Base-by-base conservation (phyloP, 2,113 vertebrate genomes). In the Nansenia antarctica region DNA sequence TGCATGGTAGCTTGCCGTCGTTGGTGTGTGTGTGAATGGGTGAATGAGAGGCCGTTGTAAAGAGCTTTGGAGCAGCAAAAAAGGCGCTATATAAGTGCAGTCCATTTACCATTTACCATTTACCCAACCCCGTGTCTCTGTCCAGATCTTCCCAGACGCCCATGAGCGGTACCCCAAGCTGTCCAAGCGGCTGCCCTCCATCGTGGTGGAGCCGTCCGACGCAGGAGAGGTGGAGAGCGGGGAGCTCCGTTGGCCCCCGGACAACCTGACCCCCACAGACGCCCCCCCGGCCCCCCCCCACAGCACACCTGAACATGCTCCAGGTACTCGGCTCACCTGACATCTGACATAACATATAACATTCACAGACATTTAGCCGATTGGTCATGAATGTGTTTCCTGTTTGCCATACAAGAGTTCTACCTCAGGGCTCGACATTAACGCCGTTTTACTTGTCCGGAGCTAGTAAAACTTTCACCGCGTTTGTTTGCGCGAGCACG, bases 241-340 rank as follows among this genome's bases (percentile, higher is more conserved):
- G 15, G 95, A 96, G 89, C 90, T 96, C 0, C 93, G 95, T 65
- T 96, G 95, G 95, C 95, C 95, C 2, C 95, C 95, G 0, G 94
- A 94, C 30, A 93, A 95, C 68, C 84, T 92, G 22, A 87, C 86
- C 67, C 88, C 92, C 8, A 69, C 90, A 0, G 93, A 95, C 8
- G 85, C 89, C 1, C 30, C 34, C 37, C 9, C 24, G 31, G 49
- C 24, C 62, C 18, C 2, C 32, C 2, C 34, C 35, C 12, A 73
- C 57, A 34, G n/a, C 5, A 35, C 12, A 4, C 77, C 52, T 2
- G 70, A 71, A 5, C 65, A 69, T 32, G 47, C 63, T 58, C 67
- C 76, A 80, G 84, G 83, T 87, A 42, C n/a, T n/a, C n/a, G 79
- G 62, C 54, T 53, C 2, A 15, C 39, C 22, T n/a, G 53, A 30